Percentiles rank a stretch among this genome's conserved stretches.
phyloP scores from a whole-genome alignment of 2,888 invertebrate species.

The Spisula subtruncata region DNA sequence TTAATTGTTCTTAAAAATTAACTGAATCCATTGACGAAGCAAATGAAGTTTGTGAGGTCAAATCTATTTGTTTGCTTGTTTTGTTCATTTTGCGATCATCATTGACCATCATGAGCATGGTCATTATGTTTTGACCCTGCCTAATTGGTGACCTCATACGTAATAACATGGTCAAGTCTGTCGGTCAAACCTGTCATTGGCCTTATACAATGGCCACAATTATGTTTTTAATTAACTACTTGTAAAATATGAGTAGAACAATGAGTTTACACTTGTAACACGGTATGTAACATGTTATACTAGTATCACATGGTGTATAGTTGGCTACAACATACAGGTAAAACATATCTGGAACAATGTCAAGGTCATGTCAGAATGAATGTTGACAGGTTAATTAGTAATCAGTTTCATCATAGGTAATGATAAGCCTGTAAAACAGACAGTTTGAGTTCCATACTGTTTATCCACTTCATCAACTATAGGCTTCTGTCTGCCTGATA shows the following conservation, averaged over 20 bases:
- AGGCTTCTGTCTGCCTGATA: too few relatives aligned
- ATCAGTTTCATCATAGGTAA: not conserved
- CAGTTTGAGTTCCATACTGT: not conserved
- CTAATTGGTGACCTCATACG: too few relatives aligned
- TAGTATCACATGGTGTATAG: too few relatives aligned
- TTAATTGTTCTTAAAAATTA: too few relatives aligned
- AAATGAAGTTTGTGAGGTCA: too few relatives aligned
- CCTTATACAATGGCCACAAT: not conserved
- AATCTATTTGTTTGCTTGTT: too few relatives aligned
- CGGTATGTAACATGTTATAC: not conserved
- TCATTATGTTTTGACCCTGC: too few relatives aligned
- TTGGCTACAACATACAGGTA: not conserved
- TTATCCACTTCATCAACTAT: too few relatives aligned
- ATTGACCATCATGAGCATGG: too few relatives aligned
- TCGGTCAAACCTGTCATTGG: not conserved
- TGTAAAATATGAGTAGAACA: not conserved
- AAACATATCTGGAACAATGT: not conserved
- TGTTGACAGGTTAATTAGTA: not conserved
- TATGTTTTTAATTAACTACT: not conserved
- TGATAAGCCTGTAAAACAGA: not conserved
- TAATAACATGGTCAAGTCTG: not conserved
- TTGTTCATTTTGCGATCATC: too few relatives aligned
- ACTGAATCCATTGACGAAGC: too few relatives aligned
- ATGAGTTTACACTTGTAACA: not conserved
- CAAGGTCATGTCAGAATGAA: slow-evolving; percentile 20